Evolutionary conservation across 2,888 invertebrate species (phyloP).

Genomic region (Dromius quadrimaculatus): DNA sequence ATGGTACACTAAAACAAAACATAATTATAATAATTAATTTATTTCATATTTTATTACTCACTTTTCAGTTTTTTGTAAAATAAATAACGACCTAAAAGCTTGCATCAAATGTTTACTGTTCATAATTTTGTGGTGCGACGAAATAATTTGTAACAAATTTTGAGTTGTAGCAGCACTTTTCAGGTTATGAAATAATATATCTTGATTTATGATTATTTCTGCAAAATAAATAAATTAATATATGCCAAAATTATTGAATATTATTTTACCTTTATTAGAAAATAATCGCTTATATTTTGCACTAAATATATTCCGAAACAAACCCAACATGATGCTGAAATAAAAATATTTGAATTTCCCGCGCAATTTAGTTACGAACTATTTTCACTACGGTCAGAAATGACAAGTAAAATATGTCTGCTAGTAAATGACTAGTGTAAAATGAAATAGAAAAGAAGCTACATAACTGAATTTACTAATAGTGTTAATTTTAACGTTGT

Average conservation of each 20-base stretch:
- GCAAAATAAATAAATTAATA: too few relatives aligned
- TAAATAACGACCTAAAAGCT: conserved; percentile 70
- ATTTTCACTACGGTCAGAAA: conserved; percentile 29
- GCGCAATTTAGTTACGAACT: conserved; percentile 34
- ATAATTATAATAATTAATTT: conserved; percentile 37
- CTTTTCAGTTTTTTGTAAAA: conserved; percentile 70
- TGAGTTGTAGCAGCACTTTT: conserved; percentile 66
- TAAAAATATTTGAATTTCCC: conserved; percentile 20
- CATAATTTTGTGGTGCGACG: conserved; percentile 66
- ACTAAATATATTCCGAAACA: conserved; percentile 24
- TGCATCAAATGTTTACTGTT: conserved; percentile 71
- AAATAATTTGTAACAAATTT: conserved; percentile 68
- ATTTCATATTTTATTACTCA: conserved; percentile 54
- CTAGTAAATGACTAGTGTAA: conserved; percentile 44
- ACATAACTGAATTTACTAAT: conserved; percentile 6
- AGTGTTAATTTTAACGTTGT: conserved; percentile 28
- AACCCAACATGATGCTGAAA: conserved; percentile 36
- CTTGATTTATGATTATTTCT: conserved; percentile 58
- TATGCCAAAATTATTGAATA: not conserved
- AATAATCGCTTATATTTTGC: conserved; percentile 11
- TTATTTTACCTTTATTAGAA: conserved; percentile 34
- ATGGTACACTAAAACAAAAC: conserved; percentile 51
- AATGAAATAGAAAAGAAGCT: conserved; percentile 39
- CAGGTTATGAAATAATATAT: conserved; percentile 67
- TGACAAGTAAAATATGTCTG: conserved; percentile 44